Evolutionary conservation across 2,113 vertebrate genomes (phyloP).

Genomic region (Amphilophus citrinellus): DNA sequence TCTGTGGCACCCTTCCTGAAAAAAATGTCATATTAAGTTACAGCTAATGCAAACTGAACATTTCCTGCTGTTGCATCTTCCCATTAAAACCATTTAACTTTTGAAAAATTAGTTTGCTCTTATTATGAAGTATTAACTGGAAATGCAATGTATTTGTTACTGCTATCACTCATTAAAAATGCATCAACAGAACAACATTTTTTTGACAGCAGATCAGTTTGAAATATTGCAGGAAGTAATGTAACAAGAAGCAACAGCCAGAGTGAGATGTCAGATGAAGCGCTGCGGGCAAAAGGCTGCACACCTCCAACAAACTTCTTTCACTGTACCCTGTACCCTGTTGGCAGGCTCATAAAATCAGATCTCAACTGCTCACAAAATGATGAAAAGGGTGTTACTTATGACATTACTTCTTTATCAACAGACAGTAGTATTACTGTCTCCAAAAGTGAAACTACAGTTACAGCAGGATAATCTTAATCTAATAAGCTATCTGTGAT

Average conservation of each 20-base stretch:
- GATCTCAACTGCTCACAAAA: background rate
- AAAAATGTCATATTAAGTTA: background rate
- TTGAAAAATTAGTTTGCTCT: background rate
- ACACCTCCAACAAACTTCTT: constrained; percentile 1
- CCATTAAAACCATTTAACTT: constrained; percentile 14
- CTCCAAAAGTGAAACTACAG: background rate
- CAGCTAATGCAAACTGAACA: background rate
- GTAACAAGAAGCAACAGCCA: constrained; percentile 2
- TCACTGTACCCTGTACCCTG: background rate
- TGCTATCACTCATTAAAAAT: background rate
- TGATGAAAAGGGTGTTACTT: background rate
- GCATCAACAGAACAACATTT: constrained; percentile 4
- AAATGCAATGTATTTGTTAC: background rate
- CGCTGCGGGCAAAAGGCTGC: background rate
- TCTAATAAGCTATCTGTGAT: background rate
- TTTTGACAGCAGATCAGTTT: constrained; percentile 2
- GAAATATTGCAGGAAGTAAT: constrained; percentile 6
- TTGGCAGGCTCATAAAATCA: background rate
- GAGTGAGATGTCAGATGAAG: background rate
- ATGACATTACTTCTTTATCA: background rate
- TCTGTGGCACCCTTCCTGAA: background rate
- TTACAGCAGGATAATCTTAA: background rate
- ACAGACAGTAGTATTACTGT: no score
- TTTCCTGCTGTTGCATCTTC: background rate
- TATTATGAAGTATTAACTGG: background rate